phyloP scores from a whole-genome alignment of 2,113 vertebrate species.

The Toxotes chatareus region DNA sequence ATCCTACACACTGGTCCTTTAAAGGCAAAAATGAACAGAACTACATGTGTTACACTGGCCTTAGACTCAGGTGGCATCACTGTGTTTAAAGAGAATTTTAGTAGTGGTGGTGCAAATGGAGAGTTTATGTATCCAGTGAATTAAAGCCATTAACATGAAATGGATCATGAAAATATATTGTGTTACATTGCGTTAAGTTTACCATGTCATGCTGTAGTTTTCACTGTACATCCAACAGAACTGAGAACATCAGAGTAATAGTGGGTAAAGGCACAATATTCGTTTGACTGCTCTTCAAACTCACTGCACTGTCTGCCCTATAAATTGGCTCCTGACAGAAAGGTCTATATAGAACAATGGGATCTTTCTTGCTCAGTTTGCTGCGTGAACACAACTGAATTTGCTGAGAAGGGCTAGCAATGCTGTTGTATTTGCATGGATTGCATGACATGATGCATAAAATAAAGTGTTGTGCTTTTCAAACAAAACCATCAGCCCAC shows the following conservation, averaged over 20 bases:
- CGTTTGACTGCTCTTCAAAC: conserved; percentile 27
- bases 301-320: conserved; percentile 7
- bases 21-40: not conserved
- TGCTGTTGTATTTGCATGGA: conserved; percentile 13
- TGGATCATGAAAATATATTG: not conserved
- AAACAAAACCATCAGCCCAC: not conserved
- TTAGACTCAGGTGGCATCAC: too few relatives aligned
- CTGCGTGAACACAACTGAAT: not conserved
- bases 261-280: not conserved
- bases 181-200: not conserved
- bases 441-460: conserved; percentile 6
- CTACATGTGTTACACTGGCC: not conserved
- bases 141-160: too few relatives aligned
- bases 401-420: conserved; percentile 10
- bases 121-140: not conserved
- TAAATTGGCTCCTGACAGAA: conserved; percentile 41
- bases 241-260: not conserved
- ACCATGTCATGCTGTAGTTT: not conserved
- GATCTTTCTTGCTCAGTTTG: conserved; percentile 37
- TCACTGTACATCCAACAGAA: not conserved
- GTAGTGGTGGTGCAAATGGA: not conserved
- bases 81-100: not conserved
- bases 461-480: too few relatives aligned
- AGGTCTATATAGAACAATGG: conserved; percentile 29
- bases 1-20: too few relatives aligned